Evolutionary conservation across 2,113 vertebrate genomes (phyloP), one percentile per base, ranked within the genome.

Genomic region (Rhea americana): DNA sequence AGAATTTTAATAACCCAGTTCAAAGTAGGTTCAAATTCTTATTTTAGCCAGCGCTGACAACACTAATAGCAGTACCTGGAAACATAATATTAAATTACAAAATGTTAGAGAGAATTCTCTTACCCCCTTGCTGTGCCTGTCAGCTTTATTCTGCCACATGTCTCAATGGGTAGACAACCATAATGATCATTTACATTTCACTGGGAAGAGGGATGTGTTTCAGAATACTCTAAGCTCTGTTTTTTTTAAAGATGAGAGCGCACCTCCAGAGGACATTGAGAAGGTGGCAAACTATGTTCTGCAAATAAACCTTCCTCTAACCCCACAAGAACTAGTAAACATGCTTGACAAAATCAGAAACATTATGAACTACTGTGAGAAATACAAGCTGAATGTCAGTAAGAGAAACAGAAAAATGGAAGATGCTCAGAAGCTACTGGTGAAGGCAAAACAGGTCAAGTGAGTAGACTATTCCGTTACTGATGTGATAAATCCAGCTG

Each of bases 211-310:
- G 20, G 55, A 76, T 13, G 11, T 7, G 4, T 35, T 94, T 74
- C 79, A 63, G 82, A 86, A 61, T 70, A 30, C 61, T 45, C 9
- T 68, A 15, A 43, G 25, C 76, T 93, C 91, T 11, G 4, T 95
- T 96, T 95, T 91, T 96, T 41, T 61, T 90, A 93, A 95, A 99
- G 99, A 98, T 92, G 98, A 98, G 75, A 96, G 93, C 1, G 95
- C 93, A 55, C 95, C 97, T 86, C 97, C 97, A 35, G 98, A 98
- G 85, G 98, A 99, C 90, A 98, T 98, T 24, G 97, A 99, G 85
- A 98, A 97, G 78, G 95, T 99, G 90, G 97, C 98, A 41, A 97
- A 92, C 78, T 91, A 73, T 4, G 97, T 99, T 35, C 96, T 99
- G 89, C 96, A 93, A 43, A 98, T 98, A 94, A 96, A 97, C 62